These are phyloP conservation scores for Miltochrista miniata DNA, from an alignment of 2,888 invertebrate genomes.

Conservation along the genomic window DNA sequence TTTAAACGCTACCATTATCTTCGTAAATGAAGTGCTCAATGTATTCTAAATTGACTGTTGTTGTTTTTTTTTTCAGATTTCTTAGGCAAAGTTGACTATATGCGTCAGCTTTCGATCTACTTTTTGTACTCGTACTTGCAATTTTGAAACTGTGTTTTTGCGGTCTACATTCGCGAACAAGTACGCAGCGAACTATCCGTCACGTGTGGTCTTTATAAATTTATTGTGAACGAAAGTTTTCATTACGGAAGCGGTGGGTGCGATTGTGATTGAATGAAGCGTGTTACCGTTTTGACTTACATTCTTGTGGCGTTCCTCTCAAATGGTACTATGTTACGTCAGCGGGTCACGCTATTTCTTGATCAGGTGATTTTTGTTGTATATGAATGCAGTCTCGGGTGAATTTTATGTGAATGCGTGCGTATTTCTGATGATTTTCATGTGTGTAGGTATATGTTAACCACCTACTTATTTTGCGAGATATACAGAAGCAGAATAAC, in stretches of 20 bases:
- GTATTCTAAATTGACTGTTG: neutral
- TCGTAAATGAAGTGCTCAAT: neutral
- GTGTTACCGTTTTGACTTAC: conserved; percentile 7
- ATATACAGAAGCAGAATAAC: too few relatives aligned
- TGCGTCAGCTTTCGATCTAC: neutral
- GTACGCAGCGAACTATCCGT: neutral
- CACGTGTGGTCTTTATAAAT: neutral
- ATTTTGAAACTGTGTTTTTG: neutral
- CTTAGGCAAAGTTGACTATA: neutral
- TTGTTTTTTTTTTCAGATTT: neutral
- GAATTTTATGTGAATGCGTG: neutral
- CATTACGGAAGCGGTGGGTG: conserved; percentile 5
- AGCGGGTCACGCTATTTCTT: conserved; percentile 12
- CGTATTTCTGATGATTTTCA: too few relatives aligned
- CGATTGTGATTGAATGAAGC: conserved; percentile 1
- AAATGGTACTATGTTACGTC: conserved; percentile 1
- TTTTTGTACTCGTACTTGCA: neutral
- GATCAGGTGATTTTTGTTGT: conserved; percentile 1
- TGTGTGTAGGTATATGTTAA: too few relatives aligned
- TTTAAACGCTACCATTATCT: neutral
- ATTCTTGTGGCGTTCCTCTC: conserved; percentile 1
- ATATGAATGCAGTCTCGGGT: conserved; percentile 5
- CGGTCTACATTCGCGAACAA: neutral
- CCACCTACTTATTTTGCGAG: too few relatives aligned
- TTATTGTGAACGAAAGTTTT: conserved; percentile 11